These are phyloP conservation scores for Australoheros facetus DNA, from an alignment of 2,797 vertebrate species.

Conservation along the genomic window DNA sequence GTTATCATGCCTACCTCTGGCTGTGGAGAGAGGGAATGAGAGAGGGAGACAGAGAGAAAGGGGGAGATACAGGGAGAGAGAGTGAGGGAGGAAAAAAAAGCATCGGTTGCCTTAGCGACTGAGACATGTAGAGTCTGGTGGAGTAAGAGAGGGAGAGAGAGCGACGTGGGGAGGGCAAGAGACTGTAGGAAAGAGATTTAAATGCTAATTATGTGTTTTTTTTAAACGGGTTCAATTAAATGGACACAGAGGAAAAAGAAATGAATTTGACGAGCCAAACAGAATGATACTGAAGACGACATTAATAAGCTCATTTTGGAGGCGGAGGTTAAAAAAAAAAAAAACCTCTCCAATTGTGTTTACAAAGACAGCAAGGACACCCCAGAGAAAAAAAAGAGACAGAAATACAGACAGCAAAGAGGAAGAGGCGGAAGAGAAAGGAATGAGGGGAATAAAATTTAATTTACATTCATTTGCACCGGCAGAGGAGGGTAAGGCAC, in stretches of 20 bases:
- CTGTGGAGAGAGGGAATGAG: constrained; percentile 83
- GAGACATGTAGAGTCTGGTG: constrained; percentile 80
- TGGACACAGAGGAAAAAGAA: constrained; percentile 64
- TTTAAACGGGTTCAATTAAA: constrained; percentile 78
- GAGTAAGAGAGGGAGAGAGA: constrained; percentile 66
- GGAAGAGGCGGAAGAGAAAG: constrained; percentile 15
- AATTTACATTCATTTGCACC: constrained; percentile 73
- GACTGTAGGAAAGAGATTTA: constrained; percentile 79
- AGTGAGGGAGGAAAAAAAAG: constrained; percentile 79
- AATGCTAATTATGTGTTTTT: constrained; percentile 83
- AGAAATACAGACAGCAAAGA: constrained; percentile 29
- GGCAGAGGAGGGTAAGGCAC: constrained; percentile 40
- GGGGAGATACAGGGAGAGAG: constrained; percentile 73
- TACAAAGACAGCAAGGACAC: constrained; percentile 61
- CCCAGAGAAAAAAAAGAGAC: constrained; percentile 45
- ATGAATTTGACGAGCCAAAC: constrained; percentile 73
- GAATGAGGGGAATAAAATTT: constrained; percentile 55
- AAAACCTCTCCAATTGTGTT: constrained; percentile 66
- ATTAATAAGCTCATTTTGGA: constrained; percentile 68
- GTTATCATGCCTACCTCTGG: constrained; percentile 85
- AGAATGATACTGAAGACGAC: constrained; percentile 62
- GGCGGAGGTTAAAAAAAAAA: constrained; percentile 27
- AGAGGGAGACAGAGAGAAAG: constrained; percentile 74
- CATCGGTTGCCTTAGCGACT: constrained; percentile 88
- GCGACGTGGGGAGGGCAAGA: constrained; percentile 58